phyloP scores from a whole-genome alignment of 2,113 vertebrate genomes.

The Chauna torquata region DNA sequence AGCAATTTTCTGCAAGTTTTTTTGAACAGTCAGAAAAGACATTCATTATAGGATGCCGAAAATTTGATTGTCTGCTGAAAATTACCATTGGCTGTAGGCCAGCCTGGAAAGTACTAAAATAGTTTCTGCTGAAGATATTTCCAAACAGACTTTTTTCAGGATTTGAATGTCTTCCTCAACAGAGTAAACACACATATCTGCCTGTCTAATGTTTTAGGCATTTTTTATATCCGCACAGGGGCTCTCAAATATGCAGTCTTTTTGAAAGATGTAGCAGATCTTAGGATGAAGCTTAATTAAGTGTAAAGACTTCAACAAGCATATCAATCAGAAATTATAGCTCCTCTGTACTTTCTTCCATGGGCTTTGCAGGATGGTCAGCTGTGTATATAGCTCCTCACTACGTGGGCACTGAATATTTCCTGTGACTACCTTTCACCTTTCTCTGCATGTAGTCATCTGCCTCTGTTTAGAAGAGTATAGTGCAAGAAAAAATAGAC shows the following conservation, averaged over 20 bases:
- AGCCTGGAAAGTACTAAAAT: background rate
- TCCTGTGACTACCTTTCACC: background rate
- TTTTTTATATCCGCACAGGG: background rate
- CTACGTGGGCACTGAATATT: background rate
- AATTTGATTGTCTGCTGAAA: background rate
- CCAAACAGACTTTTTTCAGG: background rate
- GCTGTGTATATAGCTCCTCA: background rate
- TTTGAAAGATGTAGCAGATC: background rate
- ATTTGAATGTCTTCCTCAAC: background rate
- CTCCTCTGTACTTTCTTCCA: background rate
- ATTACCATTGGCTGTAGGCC: background rate
- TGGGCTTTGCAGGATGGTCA: background rate
- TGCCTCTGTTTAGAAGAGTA: background rate
- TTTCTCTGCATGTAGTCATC: background rate
- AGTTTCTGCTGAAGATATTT: background rate
- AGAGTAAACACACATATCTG: fast-evolving
- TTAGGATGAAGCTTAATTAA: background rate
- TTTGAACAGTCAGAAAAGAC: background rate
- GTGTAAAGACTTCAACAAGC: background rate
- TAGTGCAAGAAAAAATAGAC: background rate
- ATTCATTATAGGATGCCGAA: background rate
- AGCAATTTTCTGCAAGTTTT: background rate
- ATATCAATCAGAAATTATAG: background rate
- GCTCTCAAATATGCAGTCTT: background rate
- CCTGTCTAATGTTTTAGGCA: background rate